These are phyloP conservation scores for Chrysina gloriosa DNA, from an alignment of 2,888 invertebrate genomes.

Conservation along the genomic window DNA sequence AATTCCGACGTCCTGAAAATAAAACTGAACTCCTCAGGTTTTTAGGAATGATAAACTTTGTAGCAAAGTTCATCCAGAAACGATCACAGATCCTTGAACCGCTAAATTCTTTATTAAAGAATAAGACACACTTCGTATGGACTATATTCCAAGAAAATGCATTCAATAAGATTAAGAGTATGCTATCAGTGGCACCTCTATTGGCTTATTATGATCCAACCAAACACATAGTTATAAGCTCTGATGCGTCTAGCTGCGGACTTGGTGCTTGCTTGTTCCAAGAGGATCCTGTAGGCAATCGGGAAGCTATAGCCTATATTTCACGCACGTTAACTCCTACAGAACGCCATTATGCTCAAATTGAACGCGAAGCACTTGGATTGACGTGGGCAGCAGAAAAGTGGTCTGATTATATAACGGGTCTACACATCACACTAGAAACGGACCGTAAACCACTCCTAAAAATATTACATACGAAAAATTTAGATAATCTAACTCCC, in stretches of 20 bases:
- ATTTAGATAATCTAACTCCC: conserved; percentile 1
- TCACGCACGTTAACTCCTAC: conserved; percentile 1
- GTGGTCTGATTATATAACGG: too few relatives aligned
- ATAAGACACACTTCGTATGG: background rate
- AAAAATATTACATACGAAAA: too few relatives aligned
- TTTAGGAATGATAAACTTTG: background rate
- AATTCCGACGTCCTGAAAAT: background rate
- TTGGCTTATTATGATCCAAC: too few relatives aligned
- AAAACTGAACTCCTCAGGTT: background rate
- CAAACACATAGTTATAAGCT: too few relatives aligned
- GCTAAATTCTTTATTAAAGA: background rate
- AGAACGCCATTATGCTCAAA: conserved; percentile 3
- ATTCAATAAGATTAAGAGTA: background rate
- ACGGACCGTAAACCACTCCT: too few relatives aligned
- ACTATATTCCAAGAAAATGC: background rate
- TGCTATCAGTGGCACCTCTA: too few relatives aligned
- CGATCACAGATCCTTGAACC: conserved; percentile 3
- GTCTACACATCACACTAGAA: too few relatives aligned
- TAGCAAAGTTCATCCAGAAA: background rate
- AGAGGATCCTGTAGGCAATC: background rate
- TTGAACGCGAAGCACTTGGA: conserved; percentile 4
- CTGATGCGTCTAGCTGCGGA: too few relatives aligned
- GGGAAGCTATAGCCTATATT: background rate
- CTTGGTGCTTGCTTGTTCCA: too few relatives aligned
- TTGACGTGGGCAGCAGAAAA: too few relatives aligned